A percentile compares a stretch with the other conserved stretches of the same genome.
Evolutionary conservation across 2,113 vertebrate genomes (phyloP).

Genomic region (Rhizomys pruinosus): DNA sequence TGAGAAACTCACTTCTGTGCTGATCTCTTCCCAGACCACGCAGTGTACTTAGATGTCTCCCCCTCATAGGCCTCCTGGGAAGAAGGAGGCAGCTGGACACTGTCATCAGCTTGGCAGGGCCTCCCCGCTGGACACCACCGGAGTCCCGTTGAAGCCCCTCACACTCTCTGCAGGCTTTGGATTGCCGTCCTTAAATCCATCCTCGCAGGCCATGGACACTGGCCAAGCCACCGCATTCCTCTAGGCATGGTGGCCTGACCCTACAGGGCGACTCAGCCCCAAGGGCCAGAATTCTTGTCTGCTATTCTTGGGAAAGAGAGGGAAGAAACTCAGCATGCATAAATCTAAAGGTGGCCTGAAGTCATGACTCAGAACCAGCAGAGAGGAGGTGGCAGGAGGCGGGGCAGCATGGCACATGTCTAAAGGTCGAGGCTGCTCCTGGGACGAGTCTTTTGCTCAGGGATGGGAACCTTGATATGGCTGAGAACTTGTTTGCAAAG

Average conservation of each 20-base stretch:
- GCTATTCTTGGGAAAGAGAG: background rate
- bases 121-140: background rate
- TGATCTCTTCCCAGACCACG: background rate
- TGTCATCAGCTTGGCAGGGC: background rate
- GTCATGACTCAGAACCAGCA: background rate
- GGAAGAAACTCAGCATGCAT: background rate
- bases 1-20: background rate
- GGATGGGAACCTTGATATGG: background rate
- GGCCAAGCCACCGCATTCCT: constrained; percentile 42
- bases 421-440: background rate
- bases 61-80: background rate
- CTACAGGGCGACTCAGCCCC: background rate
- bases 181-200: constrained; percentile 2
- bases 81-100: constrained; percentile 46
- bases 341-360: background rate
- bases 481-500: background rate
- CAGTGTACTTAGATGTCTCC: background rate
- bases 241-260: constrained; percentile 10
- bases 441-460: background rate
- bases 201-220: background rate
- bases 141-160: background rate
- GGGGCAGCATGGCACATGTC: background rate
- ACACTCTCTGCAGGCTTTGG: background rate
- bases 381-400: background rate
- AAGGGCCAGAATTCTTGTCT: background rate